These are phyloP conservation scores for Leptodactylus fuscus DNA, from an alignment of 2,113 vertebrate genomes.

Conservation along the genomic window DNA sequence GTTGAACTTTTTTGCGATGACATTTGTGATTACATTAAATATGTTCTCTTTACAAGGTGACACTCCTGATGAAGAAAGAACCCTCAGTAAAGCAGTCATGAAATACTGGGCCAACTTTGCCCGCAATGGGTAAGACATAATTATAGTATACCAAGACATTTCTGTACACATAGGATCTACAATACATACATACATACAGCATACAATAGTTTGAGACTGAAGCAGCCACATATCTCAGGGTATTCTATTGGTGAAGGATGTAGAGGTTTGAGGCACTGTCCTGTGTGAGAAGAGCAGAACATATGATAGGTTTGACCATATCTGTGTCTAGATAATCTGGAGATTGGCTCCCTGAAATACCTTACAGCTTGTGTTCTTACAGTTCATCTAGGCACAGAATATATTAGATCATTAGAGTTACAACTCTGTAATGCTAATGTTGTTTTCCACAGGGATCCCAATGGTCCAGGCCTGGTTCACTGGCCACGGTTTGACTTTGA, in stretches of 20 bases:
- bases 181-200: no score
- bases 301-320: background rate
- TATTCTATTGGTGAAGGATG: background rate
- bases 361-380: background rate
- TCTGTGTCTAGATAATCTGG: background rate
- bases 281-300: background rate
- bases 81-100: conserved; percentile 79
- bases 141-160: background rate
- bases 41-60: background rate
- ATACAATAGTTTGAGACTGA: no score
- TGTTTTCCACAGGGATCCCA: conserved; percentile 16
- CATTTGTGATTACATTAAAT: no score
- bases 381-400: background rate
- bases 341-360: background rate
- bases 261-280: background rate
- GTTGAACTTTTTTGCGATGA: background rate
- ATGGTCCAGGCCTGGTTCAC: conserved; percentile 11
- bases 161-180: background rate
- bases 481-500: conserved; percentile 14
- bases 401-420: background rate
- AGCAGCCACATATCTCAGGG: no score
- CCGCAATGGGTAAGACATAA: conserved; percentile 74
- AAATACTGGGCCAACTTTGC: conserved; percentile 83
- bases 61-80: conserved; percentile 72
- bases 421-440: background rate